A percentile compares a stretch with the other conserved stretches of the same genome.
Evolutionary conservation across 92 coral and sea anemone genomes (phyloP).

Genomic region (Bergia sp.): DNA sequence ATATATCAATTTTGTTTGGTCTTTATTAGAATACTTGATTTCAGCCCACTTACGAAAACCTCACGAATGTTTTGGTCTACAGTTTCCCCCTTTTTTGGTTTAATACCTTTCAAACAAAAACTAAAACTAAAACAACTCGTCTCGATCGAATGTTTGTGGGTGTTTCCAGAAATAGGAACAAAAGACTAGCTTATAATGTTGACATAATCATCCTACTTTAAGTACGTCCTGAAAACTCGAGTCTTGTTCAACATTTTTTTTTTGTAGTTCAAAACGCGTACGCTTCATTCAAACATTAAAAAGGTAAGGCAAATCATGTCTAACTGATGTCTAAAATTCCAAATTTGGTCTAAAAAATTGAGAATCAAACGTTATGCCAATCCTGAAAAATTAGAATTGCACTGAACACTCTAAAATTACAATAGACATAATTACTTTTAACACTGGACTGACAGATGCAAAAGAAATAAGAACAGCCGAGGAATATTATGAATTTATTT

Average conservation of each 20-base stretch:
- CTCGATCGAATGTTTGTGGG: background rate
- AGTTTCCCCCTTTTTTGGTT: background rate
- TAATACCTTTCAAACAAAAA: background rate
- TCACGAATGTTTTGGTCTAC: background rate
- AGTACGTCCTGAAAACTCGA: no score
- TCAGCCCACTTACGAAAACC: slow-evolving; percentile 18
- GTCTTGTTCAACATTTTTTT: no score
- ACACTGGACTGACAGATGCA: slow-evolving; percentile 1
- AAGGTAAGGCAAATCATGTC: no score
- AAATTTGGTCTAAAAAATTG: background rate
- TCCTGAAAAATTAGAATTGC: background rate
- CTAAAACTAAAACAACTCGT: background rate
- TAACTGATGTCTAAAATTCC: background rate
- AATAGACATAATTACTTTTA: background rate
- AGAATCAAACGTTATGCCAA: background rate
- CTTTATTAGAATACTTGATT: background rate
- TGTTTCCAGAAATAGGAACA: background rate
- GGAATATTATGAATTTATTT: background rate
- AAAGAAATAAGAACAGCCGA: background rate
- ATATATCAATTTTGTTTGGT: slow-evolving; percentile 9
- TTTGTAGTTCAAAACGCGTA: background rate
- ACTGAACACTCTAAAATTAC: background rate
- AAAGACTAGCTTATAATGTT: background rate
- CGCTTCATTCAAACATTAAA: background rate
- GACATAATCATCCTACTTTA: background rate